Base-by-base conservation (phyloP, 1,140 invertebrate genomes). In the Caerostris extrusa region DNA sequence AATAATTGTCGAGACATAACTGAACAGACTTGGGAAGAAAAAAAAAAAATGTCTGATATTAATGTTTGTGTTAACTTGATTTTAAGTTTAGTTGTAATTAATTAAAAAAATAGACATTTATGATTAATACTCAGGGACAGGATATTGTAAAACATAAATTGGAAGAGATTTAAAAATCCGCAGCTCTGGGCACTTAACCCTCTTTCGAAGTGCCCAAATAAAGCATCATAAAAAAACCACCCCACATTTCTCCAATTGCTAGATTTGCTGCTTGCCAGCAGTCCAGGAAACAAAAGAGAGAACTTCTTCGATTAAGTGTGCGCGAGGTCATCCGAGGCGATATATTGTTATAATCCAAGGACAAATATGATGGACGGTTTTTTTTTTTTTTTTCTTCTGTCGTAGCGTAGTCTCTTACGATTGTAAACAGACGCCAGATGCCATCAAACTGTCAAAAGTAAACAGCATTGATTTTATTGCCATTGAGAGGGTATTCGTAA, bases 341-440 rank as follows among this genome's bases (percentile, higher is more conserved):
- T 77, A 77, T 77, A 77, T 77, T 77, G 69, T 77, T 77, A 77
- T 77, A 34, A 77, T 34, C 34, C 69, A 77, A 77, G 69, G 69
- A 77, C 69, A 34, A 77, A 77, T 34, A 77, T 77, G 69, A 77
- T 34, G 34, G 34, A 77, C 8, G 69, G 12, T 77, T 34, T 50
- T 77, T 77, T 77, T 34, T 77, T 77, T 34, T 34, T 34, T 34
- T 2, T 34, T 34, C 34, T 34, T 0, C 34, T 77, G 61, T n/a
- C 61, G 61, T 67, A n/a, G 17, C 14, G 61, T 12, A 34, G 69
- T 77, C 50, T 77, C 19, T 77, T 77, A 53, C 50, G 69, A 77
- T 53, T 53, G 69, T 77, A 77, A 77, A 77, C 69, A 77, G 69
- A 77, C 69, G 34, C 19, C 69, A 77, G 14, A 34, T 50, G 69